Evolutionary conservation across 2,888 invertebrate genomes (phyloP).

Genomic region (Ochlodes sylvanus): DNA sequence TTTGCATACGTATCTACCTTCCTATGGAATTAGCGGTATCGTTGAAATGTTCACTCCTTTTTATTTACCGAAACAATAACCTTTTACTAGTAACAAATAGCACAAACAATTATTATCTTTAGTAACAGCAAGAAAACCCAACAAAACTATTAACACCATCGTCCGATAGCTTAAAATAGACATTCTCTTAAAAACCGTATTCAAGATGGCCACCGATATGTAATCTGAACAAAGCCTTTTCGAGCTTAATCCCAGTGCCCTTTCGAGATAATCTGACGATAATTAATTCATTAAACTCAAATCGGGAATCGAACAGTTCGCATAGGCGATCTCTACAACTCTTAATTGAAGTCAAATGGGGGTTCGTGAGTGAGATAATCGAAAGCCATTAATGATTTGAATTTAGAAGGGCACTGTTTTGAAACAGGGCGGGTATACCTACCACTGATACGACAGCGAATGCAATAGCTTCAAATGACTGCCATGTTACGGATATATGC

Average conservation of each 20-base stretch:
- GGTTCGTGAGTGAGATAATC: slow-evolving; percentile 84
- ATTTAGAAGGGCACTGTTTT: slow-evolving; percentile 80
- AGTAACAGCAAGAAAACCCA: not conserved
- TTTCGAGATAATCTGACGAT: slow-evolving; percentile 55
- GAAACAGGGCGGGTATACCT: slow-evolving; percentile 62
- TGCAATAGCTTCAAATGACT: slow-evolving; percentile 26
- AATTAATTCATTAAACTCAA: slow-evolving; percentile 77
- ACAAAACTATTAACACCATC: slow-evolving; percentile 21
- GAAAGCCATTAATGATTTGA: slow-evolving; percentile 77
- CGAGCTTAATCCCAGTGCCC: slow-evolving; percentile 49
- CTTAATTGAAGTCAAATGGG: slow-evolving; percentile 77
- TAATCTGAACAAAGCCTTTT: slow-evolving; percentile 40
- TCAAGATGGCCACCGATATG: slow-evolving; percentile 37
- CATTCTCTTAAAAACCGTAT: slow-evolving; percentile 35
- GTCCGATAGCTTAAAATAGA: slow-evolving; percentile 28
- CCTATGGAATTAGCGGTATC: no score
- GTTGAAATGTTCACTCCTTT: no score
- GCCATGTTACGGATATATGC: not conserved
- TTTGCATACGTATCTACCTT: no score
- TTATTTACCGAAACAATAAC: not conserved
- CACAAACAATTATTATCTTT: not conserved
- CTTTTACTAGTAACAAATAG: not conserved
- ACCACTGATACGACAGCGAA: slow-evolving; percentile 50
- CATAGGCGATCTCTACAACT: slow-evolving; percentile 78
- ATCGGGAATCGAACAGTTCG: slow-evolving; percentile 73